Percentiles rank a stretch among this genome's conserved stretches.
phyloP scores from a whole-genome alignment of 1,140 invertebrate species.

The Euwallacea similis region DNA sequence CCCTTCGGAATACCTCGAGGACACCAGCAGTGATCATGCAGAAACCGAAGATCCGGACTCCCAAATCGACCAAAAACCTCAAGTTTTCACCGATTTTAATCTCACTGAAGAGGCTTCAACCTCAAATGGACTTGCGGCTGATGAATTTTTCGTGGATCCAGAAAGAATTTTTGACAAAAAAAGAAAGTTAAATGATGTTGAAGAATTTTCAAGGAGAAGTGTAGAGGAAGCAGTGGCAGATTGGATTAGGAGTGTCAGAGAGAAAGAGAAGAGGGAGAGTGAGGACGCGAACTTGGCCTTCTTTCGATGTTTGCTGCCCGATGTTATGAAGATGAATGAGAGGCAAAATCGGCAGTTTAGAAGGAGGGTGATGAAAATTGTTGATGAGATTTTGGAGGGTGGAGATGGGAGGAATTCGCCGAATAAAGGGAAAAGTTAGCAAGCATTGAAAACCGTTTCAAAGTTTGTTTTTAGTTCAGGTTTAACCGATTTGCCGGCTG shows the following conservation, averaged over 20 bases:
- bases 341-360: constrained; percentile 22
- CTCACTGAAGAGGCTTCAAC: neutral
- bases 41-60: neutral
- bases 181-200: too few species aligned
- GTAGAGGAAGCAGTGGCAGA: constrained; percentile 8
- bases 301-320: constrained; percentile 16
- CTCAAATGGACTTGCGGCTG: too few species aligned
- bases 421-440: too few species aligned
- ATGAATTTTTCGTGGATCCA: neutral
- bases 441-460: too few species aligned
- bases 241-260: constrained; percentile 3
- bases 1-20: neutral
- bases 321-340: constrained; percentile 25
- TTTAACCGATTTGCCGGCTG: too few species aligned
- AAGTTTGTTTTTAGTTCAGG: too few species aligned
- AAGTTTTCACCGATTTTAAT: neutral
- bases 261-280: neutral
- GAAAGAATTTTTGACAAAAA: neutral
- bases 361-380: constrained; percentile 16
- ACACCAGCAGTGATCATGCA: constrained; percentile 6
- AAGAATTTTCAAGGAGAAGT: neutral
- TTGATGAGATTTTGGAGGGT: constrained; percentile 26
- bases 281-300: constrained; percentile 24
- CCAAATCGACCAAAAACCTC: neutral
- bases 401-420: neutral